phyloP scores from a whole-genome alignment of 1,140 invertebrate species.

The Triops longicaudatus region DNA sequence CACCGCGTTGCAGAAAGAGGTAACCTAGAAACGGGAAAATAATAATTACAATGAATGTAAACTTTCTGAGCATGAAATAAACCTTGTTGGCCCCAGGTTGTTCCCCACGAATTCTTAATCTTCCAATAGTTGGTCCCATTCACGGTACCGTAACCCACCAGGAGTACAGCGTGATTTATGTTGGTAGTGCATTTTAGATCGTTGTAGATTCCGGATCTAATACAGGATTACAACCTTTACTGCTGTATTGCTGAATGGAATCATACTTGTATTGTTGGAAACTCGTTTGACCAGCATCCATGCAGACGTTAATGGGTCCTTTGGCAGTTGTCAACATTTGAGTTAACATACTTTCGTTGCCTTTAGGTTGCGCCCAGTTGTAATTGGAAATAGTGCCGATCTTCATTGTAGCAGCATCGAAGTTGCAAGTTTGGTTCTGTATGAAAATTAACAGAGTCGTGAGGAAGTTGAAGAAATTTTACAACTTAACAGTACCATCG shows the following conservation, averaged over 20 bases:
- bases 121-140: constrained; percentile 45
- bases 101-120: constrained; percentile 46
- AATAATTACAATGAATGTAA: too few species aligned
- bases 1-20: too few species aligned
- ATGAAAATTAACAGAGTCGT: not conserved
- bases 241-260: constrained; percentile 29
- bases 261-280: not conserved
- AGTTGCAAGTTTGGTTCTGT: not conserved
- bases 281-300: not conserved
- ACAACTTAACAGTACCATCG: constrained; percentile 27
- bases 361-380: not conserved
- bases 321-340: not conserved
- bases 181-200: constrained; percentile 31
- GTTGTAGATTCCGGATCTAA: constrained; percentile 34
- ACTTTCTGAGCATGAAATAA: too few species aligned
- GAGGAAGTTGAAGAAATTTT: not conserved
- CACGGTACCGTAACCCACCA: constrained; percentile 45
- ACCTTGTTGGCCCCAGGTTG: constrained; percentile 37
- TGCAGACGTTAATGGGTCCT: not conserved
- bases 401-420: not conserved
- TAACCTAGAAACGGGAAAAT: too few species aligned
- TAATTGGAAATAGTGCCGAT: not conserved
- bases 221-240: constrained; percentile 17
- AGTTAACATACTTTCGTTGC: not conserved
- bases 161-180: constrained; percentile 43